phyloP scores from a whole-genome alignment of 30 jellyfish, hydroid and myxozoan genomes.

The Aurelia coerulea region DNA sequence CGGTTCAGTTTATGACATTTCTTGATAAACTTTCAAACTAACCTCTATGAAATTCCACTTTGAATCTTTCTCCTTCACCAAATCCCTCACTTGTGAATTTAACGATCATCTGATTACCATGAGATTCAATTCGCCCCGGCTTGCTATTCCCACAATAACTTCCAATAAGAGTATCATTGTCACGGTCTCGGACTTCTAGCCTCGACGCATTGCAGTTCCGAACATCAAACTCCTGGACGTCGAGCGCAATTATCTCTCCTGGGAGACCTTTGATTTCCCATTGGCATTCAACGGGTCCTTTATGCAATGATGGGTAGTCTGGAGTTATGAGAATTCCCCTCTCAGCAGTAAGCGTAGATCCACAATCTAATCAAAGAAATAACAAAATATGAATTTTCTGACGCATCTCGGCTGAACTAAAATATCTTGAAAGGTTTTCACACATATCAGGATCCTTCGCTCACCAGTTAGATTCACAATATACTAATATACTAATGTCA shows the following conservation, averaged over 20 bases:
- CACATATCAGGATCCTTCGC: no score
- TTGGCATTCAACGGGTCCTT: slow-evolving; percentile 92
- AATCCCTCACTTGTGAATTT: slow-evolving; percentile 76
- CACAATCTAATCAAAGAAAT: slow-evolving; percentile 72
- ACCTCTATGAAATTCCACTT: slow-evolving; percentile 86
- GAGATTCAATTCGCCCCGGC: slow-evolving; percentile 83
- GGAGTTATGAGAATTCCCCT: slow-evolving; percentile 90
- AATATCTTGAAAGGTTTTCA: no score
- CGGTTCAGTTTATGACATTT: no score
- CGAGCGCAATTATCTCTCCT: slow-evolving; percentile 81
- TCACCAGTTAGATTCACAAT: no score
- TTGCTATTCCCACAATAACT: slow-evolving; percentile 75
- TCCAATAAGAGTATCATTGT: slow-evolving; percentile 75
- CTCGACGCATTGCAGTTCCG: slow-evolving; percentile 73
- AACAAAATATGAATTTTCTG: neutral
- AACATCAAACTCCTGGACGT: slow-evolving; percentile 78
- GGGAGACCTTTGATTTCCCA: slow-evolving; percentile 95
- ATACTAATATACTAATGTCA: no score
- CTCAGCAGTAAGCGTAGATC: slow-evolving; percentile 82
- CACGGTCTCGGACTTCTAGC: slow-evolving; percentile 81
- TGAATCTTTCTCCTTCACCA: slow-evolving; percentile 81
- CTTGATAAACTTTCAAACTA: neutral
- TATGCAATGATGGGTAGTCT: slow-evolving; percentile 83
- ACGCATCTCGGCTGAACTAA: no score
- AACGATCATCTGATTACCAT: slow-evolving; percentile 76